These are phyloP conservation scores for Blennius ocellaris DNA, from an alignment of 2,113 vertebrate species.

Conservation along the genomic window DNA sequence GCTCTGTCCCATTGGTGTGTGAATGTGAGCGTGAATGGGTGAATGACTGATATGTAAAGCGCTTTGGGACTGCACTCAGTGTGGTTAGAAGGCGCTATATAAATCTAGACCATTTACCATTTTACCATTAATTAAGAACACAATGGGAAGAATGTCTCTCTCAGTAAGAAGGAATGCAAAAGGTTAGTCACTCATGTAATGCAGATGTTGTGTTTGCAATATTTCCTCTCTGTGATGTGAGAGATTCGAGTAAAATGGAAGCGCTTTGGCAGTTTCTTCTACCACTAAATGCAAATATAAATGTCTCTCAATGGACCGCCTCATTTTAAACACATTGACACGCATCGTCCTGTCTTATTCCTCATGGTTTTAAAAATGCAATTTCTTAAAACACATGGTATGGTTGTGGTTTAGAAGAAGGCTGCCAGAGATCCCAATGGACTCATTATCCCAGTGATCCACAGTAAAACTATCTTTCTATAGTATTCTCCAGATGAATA, in stretches of 20 bases:
- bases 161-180: not conserved
- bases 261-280: not conserved
- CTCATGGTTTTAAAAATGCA: slow-evolving; percentile 18
- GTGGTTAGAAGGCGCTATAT: too few relatives aligned
- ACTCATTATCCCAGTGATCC: slow-evolving; percentile 34
- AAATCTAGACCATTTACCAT: too few relatives aligned
- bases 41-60: too few relatives aligned
- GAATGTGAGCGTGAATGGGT: too few relatives aligned
- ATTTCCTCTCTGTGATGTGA: not conserved
- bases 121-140: too few relatives aligned
- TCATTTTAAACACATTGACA: slow-evolving; percentile 7
- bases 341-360: not conserved
- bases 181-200: not conserved
- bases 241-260: not conserved
- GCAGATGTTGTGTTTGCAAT: not conserved
- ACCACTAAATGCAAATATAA: not conserved
- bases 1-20: too few relatives aligned
- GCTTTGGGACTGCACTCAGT: too few relatives aligned
- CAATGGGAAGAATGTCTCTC: too few relatives aligned
- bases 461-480: not conserved
- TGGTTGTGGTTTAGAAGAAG: not conserved
- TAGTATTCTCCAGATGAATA: not conserved
- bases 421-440: slow-evolving; percentile 2
- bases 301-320: not conserved
- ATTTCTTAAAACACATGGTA: too few relatives aligned